Evolutionary conservation across 2,888 invertebrate species (phyloP), one percentile per base, ranked within the genome.

Genomic region (Hypercompe scribonia): DNA sequence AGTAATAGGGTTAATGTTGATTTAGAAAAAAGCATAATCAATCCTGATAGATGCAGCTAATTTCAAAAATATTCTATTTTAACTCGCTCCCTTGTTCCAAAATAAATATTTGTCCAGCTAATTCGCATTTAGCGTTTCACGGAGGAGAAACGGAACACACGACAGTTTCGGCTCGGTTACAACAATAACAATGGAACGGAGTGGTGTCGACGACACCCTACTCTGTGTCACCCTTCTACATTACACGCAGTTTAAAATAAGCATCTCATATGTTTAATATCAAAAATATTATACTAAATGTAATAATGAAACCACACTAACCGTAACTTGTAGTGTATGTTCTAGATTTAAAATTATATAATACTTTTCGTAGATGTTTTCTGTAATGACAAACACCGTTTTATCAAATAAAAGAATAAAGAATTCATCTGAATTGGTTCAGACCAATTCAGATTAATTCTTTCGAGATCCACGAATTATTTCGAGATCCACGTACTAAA

Each of bases 51-150:
- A 50, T 21, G 42, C n/a, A 70, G 74, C 79, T 79, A 78, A 76
- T 83, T 87, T 88, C 83, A 82, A 86, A 90, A 88, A 90, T 87
- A 90, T 86, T 89, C 87, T 90, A 90, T 87, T 91, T 92, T 90
- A 92, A 92, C 90, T 89, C 90, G 81, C 87, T 90, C 89, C 82
- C 88, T 84, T 86, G 90, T 89, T 92, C 94, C 91, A 94, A 95
- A 90, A 88, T 85, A 92, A 95, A 95, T 95, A 93, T 95, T 95
- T 91, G 86, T 90, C 87, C 91, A 94, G 91, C 95, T 95, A 95
- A 95, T 95, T 95, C 92, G 93, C 93, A 93, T 94, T 92, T 88
- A 91, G 89, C 91, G 87, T 93, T 93, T 92, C 91, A 89, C 84
- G 82, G 83, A 81, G 81, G 88, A 89, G 94, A 93, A 94, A 92